Base-by-base conservation (phyloP, 2,888 invertebrate species). In the Craniophora ligustri region DNA sequence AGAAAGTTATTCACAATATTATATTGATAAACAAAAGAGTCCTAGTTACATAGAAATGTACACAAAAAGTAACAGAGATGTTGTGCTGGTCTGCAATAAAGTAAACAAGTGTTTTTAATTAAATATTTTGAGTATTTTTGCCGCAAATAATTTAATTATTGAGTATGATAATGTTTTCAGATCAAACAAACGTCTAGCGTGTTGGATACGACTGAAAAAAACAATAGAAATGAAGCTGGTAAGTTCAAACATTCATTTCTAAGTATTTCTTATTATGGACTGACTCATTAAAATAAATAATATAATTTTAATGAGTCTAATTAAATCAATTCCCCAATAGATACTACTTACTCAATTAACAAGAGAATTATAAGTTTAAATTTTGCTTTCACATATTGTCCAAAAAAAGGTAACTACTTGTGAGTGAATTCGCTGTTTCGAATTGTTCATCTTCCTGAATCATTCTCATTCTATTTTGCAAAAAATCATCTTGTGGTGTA, bases 21-120 rank as follows among this genome's bases (percentile, higher is more conserved):
- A 60, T 35, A 69, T 91, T 42, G 84, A 89, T 40, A 89, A 85
- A 77, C 88, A 88, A 75, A 67, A 69, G 47, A 80, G 83, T 54
- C 89, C 92, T 1, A 92, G 84, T 67, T 93, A 92, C 74, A 82
- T 93, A 2, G 78, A 85, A 80, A 90, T 92, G 78, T 91, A 84
- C 49, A 83, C 86, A 13, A 89, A 86, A 80, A 76, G 57, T 47
- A 78, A 69, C 31, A 74, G 63, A 47, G 91, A 93, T 53, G 70
- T 91, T 19, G 62, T 88, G 14, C 55, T 92, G 46, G 87, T 86
- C 39, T 86, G 78, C 51, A 74, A 77, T 1, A 91, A 89, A 82
- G 91, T 91, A 79, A 60, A 28, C 18, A 8, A n/a, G 18, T 11
- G 8, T n/a, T 3, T 13, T 4, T 38, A 14, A 4, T 16, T 14